These are phyloP conservation scores for Stigmatopora nigra DNA, from an alignment of 2,113 vertebrate genomes.

Conservation along the genomic window DNA sequence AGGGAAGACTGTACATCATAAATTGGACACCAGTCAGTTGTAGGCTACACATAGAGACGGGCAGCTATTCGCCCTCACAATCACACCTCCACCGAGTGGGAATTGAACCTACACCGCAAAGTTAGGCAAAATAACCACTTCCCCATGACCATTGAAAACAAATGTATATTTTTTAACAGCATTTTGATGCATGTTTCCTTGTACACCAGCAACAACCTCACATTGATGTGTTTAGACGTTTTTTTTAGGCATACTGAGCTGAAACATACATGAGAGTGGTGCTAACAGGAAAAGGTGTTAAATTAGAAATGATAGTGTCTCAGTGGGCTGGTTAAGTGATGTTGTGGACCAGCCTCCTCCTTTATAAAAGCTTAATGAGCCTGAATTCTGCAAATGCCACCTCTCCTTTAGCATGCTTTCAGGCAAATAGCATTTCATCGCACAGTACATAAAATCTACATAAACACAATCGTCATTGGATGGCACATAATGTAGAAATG, in stretches of 20 bases:
- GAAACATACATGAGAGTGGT: constrained; percentile 58
- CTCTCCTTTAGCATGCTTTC: constrained; percentile 21
- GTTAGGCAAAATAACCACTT: too few relatives aligned
- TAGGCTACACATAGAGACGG: too few relatives aligned
- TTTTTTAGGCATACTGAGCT: constrained; percentile 33
- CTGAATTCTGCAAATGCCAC: constrained; percentile 17
- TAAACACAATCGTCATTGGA: neutral
- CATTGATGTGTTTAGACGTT: constrained; percentile 5
- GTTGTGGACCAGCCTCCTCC: constrained; percentile 45
- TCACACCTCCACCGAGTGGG: too few relatives aligned
- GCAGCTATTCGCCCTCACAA: too few relatives aligned
- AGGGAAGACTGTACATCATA: too few relatives aligned
- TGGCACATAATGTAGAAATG: neutral
- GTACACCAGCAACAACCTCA: constrained; percentile 11
- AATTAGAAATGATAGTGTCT: constrained; percentile 68
- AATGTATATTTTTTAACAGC: too few relatives aligned
- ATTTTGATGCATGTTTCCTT: too few relatives aligned
- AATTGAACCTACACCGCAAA: too few relatives aligned
- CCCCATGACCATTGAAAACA: too few relatives aligned
- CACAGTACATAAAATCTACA: neutral
- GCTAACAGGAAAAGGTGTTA: constrained; percentile 50
- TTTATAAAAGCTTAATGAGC: constrained; percentile 65
- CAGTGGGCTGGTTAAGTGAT: constrained; percentile 54
- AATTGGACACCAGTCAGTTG: too few relatives aligned
- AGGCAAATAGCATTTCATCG: neutral